phyloP scores from a whole-genome alignment of 1,140 invertebrate genomes.

The Sarcophaga peregrina region DNA sequence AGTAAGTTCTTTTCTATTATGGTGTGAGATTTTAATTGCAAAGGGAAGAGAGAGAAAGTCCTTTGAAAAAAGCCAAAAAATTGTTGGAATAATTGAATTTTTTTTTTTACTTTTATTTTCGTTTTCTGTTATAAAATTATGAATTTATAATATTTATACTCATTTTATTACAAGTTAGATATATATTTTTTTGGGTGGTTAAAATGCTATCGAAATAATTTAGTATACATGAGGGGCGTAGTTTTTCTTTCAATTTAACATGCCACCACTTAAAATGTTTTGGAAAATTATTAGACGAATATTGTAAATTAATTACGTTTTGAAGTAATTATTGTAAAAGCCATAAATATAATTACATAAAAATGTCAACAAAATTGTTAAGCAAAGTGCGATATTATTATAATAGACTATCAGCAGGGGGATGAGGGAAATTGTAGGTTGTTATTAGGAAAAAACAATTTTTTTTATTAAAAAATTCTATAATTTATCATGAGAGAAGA shows the following conservation, averaged over 20 bases:
- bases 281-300: neutral
- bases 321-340: conserved; percentile 9
- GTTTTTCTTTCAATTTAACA: neutral
- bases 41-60: too few relatives aligned
- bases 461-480: too few relatives aligned
- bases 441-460: too few relatives aligned
- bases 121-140: neutral
- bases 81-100: neutral
- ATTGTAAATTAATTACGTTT: neutral
- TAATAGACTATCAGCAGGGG: too few relatives aligned
- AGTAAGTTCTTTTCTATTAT: too few relatives aligned
- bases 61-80: neutral
- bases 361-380: conserved; percentile 25
- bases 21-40: too few relatives aligned
- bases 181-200: neutral
- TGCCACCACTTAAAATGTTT: conserved; percentile 24
- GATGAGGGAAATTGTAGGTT: too few relatives aligned
- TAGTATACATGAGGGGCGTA: neutral
- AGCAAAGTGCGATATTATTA: neutral
- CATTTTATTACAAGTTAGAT: neutral
- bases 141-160: conserved; percentile 16
- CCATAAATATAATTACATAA: conserved; percentile 25
- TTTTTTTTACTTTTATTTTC: neutral
- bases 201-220: neutral
- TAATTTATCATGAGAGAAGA: too few relatives aligned